Evolutionary conservation across 2,888 invertebrate genomes (phyloP).

Genomic region (Morpho deidamia): DNA sequence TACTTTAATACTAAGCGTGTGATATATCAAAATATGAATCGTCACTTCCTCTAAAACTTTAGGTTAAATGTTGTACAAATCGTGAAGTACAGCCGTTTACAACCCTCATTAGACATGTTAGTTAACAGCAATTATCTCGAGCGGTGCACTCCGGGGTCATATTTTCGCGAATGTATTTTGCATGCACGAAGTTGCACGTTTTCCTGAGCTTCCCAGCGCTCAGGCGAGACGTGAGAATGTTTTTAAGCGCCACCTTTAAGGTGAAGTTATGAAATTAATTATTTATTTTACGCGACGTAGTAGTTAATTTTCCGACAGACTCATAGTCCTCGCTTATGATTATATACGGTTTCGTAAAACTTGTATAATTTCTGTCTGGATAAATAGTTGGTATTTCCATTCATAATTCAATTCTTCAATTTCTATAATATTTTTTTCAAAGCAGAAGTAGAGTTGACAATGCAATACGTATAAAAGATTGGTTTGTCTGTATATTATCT

Average conservation of each 20-base stretch:
- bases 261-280: constrained; percentile 7
- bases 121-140: constrained; percentile 66
- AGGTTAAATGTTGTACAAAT: constrained; percentile 21
- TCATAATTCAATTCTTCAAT: too few species aligned
- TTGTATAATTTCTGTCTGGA: too few species aligned
- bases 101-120: constrained; percentile 61
- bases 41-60: neutral
- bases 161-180: constrained; percentile 62
- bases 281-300: neutral
- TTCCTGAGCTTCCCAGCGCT: constrained; percentile 24
- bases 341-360: too few species aligned
- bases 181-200: constrained; percentile 54
- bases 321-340: neutral
- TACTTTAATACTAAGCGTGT: too few species aligned
- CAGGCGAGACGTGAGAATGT: constrained; percentile 25
- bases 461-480: too few species aligned
- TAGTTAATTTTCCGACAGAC: neutral
- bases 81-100: constrained; percentile 32
- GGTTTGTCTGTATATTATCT: too few species aligned
- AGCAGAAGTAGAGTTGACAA: too few species aligned
- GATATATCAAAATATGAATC: neutral
- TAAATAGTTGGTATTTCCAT: too few species aligned
- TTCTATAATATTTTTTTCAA: too few species aligned
- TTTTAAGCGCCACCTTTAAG: constrained; percentile 12
- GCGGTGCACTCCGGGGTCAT: constrained; percentile 55